Evolutionary conservation across 2,797 vertebrate species (phyloP), one percentile per base, ranked within the genome.

Genomic region (Stomatorhinus walkeri): DNA sequence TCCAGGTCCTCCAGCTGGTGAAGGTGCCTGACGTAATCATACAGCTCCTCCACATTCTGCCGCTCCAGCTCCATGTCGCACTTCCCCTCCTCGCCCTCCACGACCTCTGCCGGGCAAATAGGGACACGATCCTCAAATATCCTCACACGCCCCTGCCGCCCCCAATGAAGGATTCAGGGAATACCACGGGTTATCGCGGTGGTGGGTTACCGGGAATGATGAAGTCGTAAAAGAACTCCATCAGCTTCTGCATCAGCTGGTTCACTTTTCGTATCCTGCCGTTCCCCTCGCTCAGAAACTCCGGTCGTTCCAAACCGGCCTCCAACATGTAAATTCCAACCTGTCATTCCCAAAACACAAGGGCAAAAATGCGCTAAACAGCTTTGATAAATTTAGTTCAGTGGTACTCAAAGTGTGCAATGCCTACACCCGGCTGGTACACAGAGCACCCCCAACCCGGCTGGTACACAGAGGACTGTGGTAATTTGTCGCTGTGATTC

Each of bases 11-110:
- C 93, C 0, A 88, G 91, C 92, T 95, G 95, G 90, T 95, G 95
- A 28, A 94, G 93, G 84, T 94, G 97, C 72, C 97, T 95, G 88
- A 99, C 96, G 1, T 96, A 96, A 84, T 98, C 98, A 88, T 99
- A 99, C 19, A 99, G 96, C 89, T 99, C 98, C 93, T 98, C 98
- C 2, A 99, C 96, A 84, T 99, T 99, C 91, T 99, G 98, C 87
- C 98, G 95, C 93, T 99, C 98, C 87, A 98, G 93, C 79, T 99
- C 98, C 0, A 88, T 96, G 89, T 99, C 98, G 61, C 97, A 95
- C 87, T 97, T 97, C 89, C 97, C 97, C n/a, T 97, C 97, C 56
- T 98, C 96, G 16, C 97, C 97, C 83, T 97, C 97, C 88, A 96
- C 94, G 0, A 96, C 95, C 91, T 98, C 98, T 99, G 91, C 16